Base-by-base conservation (phyloP, 2,113 vertebrate species). In the Gymnarchus niloticus region DNA sequence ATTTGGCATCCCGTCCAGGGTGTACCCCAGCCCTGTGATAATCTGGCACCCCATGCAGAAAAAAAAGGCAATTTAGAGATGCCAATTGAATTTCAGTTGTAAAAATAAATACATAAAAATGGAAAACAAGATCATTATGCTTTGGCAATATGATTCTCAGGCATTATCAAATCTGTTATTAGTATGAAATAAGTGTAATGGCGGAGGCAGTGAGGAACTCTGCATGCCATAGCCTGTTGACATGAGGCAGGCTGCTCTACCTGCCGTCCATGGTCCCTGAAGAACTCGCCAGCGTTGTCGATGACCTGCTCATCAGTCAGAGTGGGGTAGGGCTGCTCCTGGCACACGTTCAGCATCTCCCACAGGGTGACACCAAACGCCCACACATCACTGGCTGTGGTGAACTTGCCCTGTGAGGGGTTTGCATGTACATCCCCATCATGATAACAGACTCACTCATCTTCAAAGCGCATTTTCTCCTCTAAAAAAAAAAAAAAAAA, bases 331-430 rank as follows among this genome's bases (percentile, higher is more conserved):
- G 97, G 97, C 92, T 98, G 97, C 88, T 97, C 96, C 88, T 97
- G 94, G 89, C 97, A 98, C 85, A 97, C 94, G 78, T 96, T 97
- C 87, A 98, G 92, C 93, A 98, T 97, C 91, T 98, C 97, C 97
- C 97, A 98, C 85, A 98, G 93, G 0, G 97, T 98, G 88, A 98
- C 97, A 0, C 97, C 97, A 0, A 98, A 98, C 0, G 97, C 97
- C 97, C 97, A 98, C 88, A 96, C 96, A 0, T 98, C 97, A 1
- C 97, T 97, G 23, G 97, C 96, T 0, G 96, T 97, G 0, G 97
- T 97, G 93, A 98, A 98, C 87, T 98, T 98, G 0, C 97, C 97
- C 97, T 98, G 89, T 0, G 37, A 86, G 81, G 19, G 21, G 33
- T 12, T 48, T 33, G 17, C 28, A 69, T 69, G 52, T 56, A 41